Conservation (phyloP, 2,797 vertebrate genomes). For the Perdix hodgsoniae region DNA sequence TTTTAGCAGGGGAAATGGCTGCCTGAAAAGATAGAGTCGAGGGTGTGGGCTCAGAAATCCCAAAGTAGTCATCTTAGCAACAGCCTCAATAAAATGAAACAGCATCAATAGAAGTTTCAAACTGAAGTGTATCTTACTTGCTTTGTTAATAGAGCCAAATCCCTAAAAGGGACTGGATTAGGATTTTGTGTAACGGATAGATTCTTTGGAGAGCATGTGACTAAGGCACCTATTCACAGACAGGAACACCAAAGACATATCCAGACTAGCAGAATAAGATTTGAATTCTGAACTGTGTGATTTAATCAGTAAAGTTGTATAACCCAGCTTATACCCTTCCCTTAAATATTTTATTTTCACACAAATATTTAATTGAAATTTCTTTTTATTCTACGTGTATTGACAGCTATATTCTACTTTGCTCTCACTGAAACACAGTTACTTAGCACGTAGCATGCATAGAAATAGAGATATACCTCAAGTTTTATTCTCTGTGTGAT, state of each 20-base stretch:
- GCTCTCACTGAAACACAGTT: not conserved
- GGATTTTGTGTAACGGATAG: not conserved
- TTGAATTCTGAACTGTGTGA: not conserved
- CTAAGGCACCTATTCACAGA: not conserved
- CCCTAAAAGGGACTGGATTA: not conserved
- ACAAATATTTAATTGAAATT: not conserved
- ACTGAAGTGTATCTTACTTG: slow-evolving; percentile 13
- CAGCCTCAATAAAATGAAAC: slow-evolving; percentile 24
- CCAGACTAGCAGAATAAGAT: not conserved
- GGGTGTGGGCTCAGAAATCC: slow-evolving; percentile 43
- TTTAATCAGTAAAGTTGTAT: not conserved
- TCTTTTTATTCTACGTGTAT: not conserved
- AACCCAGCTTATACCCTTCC: not conserved
- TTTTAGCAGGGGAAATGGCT: slow-evolving; percentile 41
- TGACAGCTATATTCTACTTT: not conserved
- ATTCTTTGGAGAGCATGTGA: not conserved
- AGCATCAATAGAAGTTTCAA: not conserved
- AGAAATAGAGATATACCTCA: not conserved
- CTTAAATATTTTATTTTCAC: not conserved
- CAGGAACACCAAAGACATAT: not conserved
- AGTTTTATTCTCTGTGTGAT: not conserved
- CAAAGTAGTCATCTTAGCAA: slow-evolving; percentile 33
- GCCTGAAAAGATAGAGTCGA: slow-evolving; percentile 47
- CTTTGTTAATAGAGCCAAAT: slow-evolving; percentile 1
- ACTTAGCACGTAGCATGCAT: not conserved